Evolutionary conservation across 1,140 invertebrate genomes (phyloP), one percentile per base, ranked within the genome.

Genomic region (Drosophila eugracilis): DNA sequence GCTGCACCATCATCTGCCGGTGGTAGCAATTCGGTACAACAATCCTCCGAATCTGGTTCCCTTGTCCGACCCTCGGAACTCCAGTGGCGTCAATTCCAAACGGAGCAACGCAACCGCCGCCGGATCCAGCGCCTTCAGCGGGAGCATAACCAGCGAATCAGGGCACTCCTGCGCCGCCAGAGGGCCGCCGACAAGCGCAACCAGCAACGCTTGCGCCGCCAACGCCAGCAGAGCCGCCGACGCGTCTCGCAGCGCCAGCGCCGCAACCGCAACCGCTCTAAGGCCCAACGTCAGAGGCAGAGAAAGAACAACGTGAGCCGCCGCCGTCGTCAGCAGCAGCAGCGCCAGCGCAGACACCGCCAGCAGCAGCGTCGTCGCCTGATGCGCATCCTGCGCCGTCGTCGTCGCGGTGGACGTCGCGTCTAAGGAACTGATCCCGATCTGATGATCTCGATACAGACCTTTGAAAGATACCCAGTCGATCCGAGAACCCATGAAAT

Each of bases 41-140:
- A 15, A 12, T 3, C 44, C 7, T 21, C 19, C 21, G 30, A 34
- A 0, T 12, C 10, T 30, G 10, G 9, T 6, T 36, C 17, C 0
- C 36, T 72, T 14, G 45, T 53, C 9, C 73, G 75, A 0, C 83
- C 73, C 7, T 45, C 70, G 10, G 74, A 79, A n/a, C 36, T 66
- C 12, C 65, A 78, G 58, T 88, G 84, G 84, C 83, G 65, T 9
- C 84, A 88, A 22, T 88, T 47, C 55, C 78, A 85, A 65, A 12
- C 49, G 39, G 73, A 77, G 10, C 60, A 81, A 44, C 81, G 81
- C 73, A 81, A 78, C 21, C 83, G 83, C 0, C 83, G 83, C 0
- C 83, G 78, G 28, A 39, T 88, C 10, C 76, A 88, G 24, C 78
- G 71, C 5, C 66, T 88, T 30, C 84, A 88, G 34, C 71, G 62